A percentile compares a stretch with the other conserved stretches of the same genome.
phyloP scores from a whole-genome alignment of 2,797 vertebrate genomes.

The Tarsius wallacei region DNA sequence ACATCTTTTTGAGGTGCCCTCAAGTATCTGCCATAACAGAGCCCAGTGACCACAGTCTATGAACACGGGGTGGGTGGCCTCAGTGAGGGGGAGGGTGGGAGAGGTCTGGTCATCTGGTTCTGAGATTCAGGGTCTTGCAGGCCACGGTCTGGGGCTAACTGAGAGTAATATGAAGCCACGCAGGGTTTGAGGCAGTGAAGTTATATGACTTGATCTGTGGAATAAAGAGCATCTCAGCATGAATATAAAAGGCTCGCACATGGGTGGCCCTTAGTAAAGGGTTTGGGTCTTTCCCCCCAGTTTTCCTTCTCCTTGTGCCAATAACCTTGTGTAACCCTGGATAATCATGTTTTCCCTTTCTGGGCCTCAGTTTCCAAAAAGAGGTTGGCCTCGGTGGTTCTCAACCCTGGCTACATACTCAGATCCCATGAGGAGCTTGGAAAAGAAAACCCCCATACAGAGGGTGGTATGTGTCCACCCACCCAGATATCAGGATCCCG shows the following conservation, averaged over 20 bases:
- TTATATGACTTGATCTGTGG: too few relatives aligned
- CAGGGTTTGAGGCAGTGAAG: neutral
- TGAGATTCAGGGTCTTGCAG: neutral
- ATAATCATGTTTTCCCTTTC: neutral
- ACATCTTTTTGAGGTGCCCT: neutral
- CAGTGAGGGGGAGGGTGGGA: accelerated
- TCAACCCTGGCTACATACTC: neutral
- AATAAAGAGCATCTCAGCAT: neutral
- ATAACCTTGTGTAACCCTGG: neutral
- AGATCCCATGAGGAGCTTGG: neutral
- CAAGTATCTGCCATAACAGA: neutral
- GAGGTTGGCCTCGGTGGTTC: neutral
- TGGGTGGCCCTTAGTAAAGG: neutral
- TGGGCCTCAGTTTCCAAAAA: neutral
- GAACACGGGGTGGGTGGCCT: neutral
- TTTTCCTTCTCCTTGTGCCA: neutral
- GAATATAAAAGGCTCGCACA: neutral
- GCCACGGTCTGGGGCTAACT: neutral
- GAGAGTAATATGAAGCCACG: neutral
- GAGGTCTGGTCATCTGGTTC: neutral
- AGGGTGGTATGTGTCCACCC: neutral
- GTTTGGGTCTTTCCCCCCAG: neutral
- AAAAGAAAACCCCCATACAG: neutral
- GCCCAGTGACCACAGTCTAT: neutral
- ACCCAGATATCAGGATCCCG: neutral